These are phyloP conservation scores for Sus cebifrons DNA, from an alignment of 2,797 vertebrate genomes.

Conservation along the genomic window DNA sequence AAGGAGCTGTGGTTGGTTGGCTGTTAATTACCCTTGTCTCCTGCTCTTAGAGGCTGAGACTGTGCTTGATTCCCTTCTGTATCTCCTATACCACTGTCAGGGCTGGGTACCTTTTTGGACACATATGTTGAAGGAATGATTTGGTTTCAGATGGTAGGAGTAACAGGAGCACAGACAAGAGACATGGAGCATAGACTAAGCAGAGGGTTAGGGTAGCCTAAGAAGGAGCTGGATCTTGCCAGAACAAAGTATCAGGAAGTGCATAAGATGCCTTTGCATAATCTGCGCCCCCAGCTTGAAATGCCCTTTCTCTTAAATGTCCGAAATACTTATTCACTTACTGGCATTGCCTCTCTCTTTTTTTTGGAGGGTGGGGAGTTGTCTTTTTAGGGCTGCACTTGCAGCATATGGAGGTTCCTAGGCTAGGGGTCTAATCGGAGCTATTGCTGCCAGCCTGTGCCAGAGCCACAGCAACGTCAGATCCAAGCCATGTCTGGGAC, in stretches of 20 bases:
- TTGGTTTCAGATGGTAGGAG: not conserved
- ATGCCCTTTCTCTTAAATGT: not conserved
- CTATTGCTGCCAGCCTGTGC: too few species aligned
- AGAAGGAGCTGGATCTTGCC: not conserved
- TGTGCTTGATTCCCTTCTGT: not conserved
- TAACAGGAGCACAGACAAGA: not conserved
- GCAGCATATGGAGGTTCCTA: too few species aligned
- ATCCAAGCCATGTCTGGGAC: too few species aligned
- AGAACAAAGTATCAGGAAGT: not conserved
- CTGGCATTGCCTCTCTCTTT: too few species aligned
- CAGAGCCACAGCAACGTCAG: too few species aligned
- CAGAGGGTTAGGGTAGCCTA: not conserved
- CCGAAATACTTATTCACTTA: not conserved
- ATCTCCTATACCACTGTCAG: not conserved
- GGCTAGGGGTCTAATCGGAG: too few species aligned
- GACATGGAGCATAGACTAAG: not conserved
- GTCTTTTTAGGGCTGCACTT: too few species aligned
- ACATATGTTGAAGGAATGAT: not conserved
- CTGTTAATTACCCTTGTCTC: not conserved
- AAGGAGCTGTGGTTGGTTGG: not conserved
- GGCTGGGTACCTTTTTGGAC: not conserved
- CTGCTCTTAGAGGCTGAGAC: not conserved
- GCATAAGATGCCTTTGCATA: not conserved
- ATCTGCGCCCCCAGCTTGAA: not conserved
- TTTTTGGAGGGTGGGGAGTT: too few species aligned